These are phyloP conservation scores for Tachysurus fulvidraco DNA, from an alignment of 2,113 vertebrate species.

Conservation along the genomic window DNA sequence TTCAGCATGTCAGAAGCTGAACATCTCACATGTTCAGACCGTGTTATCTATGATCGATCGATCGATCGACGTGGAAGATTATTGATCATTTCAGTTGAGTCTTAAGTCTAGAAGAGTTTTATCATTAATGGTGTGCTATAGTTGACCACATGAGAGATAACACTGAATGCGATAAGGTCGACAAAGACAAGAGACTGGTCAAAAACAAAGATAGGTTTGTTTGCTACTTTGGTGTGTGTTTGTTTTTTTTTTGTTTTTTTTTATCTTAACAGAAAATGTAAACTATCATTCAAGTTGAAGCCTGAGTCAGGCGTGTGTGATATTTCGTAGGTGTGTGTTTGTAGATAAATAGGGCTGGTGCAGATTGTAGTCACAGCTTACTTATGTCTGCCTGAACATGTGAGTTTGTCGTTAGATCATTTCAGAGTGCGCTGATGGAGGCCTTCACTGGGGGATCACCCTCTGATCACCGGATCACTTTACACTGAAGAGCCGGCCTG, in stretches of 20 bases:
- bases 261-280: constrained; percentile 5
- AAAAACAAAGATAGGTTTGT: neutral
- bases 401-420: constrained; percentile 37
- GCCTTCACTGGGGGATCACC: constrained; percentile 31
- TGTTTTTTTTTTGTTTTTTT: too few relatives aligned
- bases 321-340: neutral
- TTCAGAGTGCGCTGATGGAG: neutral
- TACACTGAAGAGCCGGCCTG: constrained; percentile 10
- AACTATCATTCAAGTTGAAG: neutral
- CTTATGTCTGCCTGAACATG: constrained; percentile 38
- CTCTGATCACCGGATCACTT: constrained; percentile 34
- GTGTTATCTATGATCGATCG: neutral
- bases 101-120: neutral
- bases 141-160: neutral
- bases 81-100: constrained; percentile 22
- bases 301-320: neutral
- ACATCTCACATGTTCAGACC: neutral
- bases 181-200: neutral
- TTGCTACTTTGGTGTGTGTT: neutral
- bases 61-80: neutral
- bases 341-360: constrained; percentile 1
- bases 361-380: constrained; percentile 7
- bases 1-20: neutral
- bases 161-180: neutral
- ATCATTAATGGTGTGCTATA: neutral